Conservation (phyloP, 1,140 invertebrate genomes). For the Cotesia vestalis region DNA sequence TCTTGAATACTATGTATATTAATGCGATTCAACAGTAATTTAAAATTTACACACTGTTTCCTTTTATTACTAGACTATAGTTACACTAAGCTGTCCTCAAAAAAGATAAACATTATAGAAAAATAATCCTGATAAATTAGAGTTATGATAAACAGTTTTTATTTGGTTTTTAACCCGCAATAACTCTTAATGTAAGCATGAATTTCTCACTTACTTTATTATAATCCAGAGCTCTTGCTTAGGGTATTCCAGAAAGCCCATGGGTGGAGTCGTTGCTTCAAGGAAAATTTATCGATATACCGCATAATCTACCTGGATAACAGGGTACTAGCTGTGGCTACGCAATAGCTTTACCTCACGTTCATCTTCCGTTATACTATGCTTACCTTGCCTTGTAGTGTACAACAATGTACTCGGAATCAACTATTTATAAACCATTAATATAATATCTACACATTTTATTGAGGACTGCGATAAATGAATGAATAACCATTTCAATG, state of each 20-base stretch:
- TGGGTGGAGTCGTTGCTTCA: conserved; percentile 2
- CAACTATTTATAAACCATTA: not conserved
- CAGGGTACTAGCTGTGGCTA: not conserved
- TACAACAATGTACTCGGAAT: conserved; percentile 15
- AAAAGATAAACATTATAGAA: too few species aligned
- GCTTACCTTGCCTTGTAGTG: not conserved
- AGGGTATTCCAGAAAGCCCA: conserved; percentile 22
- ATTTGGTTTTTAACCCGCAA: not conserved
- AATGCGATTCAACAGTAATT: too few species aligned
- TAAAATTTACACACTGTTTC: too few species aligned
- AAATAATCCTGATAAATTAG: not conserved
- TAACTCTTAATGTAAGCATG: not conserved
- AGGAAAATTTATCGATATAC: conserved; percentile 34
- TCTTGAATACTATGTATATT: too few species aligned
- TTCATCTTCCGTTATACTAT: conserved; percentile 6
- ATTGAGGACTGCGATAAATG: too few species aligned
- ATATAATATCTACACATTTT: too few species aligned
- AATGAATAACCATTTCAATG: too few species aligned
- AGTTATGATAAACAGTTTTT: not conserved
- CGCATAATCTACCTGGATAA: conserved; percentile 32
- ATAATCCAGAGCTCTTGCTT: not conserved
- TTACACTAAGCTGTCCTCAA: too few species aligned
- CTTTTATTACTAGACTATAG: too few species aligned
- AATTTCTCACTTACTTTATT: not conserved
- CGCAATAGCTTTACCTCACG: conserved; percentile 2